Evolutionary conservation across 92 coral and sea anemone species (phyloP), one percentile per base, ranked within the genome.

Genomic region (Umimayanthus kanabou): DNA sequence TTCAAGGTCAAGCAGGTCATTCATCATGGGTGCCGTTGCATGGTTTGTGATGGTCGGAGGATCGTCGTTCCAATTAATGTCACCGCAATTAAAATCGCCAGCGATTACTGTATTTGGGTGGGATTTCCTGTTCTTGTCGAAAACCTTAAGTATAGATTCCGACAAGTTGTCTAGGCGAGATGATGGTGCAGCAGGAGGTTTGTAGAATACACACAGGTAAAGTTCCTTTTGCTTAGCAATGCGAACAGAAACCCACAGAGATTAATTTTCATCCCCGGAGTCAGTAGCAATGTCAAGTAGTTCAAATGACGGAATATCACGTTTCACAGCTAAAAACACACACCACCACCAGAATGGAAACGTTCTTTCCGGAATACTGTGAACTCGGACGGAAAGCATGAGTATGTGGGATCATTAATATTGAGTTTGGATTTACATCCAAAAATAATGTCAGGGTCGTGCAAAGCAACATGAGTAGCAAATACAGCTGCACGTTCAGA

Each of bases 161-260:
- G 81, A 78, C 22, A 78, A 50, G 85, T 39, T 15, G 81, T 89
- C 92, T 55, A 89, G 58, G 66, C 92, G 89, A 22, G 85, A 50
- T 53, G 92, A 76, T 10, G 92, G 92, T 55, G 92, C 87, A 14
- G 84, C 76, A 9, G 92, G 92, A 42, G 89, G 92, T 78, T 83
- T 89, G 86, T 79, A 89, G 71, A 84, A 85, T 30, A 82, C 65
- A 76, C 92, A 85, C 33, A 89, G 39, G 79, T 85, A 74, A 11
- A 84, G 87, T 57, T 77, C 76, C 78, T 89, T 92, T 73, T 83
- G 65, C 81, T 87, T 86, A 15, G 77, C 75, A 78, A 92, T 71
- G 8, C 88, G 90, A 42, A 92, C 73, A 15, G 91, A 87, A n/a
- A 80, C 94, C 90, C 92, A 92, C 42, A 89, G 26, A 49, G 90